Conservation (phyloP, 2,888 invertebrate genomes). For the Acrobasis suavella region DNA sequence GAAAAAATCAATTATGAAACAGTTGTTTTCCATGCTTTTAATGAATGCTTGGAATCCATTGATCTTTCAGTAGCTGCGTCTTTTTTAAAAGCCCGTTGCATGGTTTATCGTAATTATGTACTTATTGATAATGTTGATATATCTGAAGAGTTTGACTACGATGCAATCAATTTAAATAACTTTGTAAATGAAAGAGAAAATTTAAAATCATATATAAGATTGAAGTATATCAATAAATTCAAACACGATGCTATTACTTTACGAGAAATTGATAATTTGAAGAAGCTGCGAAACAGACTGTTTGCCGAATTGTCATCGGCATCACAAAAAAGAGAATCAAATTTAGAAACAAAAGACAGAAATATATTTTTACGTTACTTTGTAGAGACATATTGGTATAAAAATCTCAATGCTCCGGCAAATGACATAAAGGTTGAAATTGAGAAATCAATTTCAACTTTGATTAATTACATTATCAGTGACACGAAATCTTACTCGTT, state of each 20-base stretch:
- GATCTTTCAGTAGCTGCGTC: conserved; percentile 21
- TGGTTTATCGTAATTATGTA: conserved; percentile 39
- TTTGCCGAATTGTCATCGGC: conserved; percentile 34
- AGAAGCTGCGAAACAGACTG: conserved; percentile 38
- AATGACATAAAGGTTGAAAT: conserved; percentile 37
- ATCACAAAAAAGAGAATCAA: conserved; percentile 11
- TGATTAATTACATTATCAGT: conserved; percentile 54
- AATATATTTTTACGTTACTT: conserved; percentile 38
- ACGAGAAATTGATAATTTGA: conserved; percentile 44
- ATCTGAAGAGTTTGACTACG: conserved; percentile 45
- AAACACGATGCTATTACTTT: conserved; percentile 36
- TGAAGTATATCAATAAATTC: conserved; percentile 41
- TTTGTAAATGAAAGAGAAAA: conserved; percentile 40
- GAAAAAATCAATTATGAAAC: conserved; percentile 42
- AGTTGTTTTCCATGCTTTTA: conserved; percentile 29
- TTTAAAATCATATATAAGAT: conserved; percentile 46
- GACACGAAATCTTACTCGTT: conserved; percentile 49
- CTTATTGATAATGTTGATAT: conserved; percentile 40
- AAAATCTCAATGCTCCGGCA: conserved; percentile 29
- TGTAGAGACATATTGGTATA: conserved; percentile 40
- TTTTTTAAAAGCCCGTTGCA: conserved; percentile 41
- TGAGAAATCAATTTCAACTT: conserved; percentile 45
- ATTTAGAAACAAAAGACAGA: conserved; percentile 39
- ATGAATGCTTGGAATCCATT: conserved; percentile 20
- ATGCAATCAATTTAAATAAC: conserved; percentile 39